Conservation (phyloP, 2,113 vertebrate genomes). For the Calypte anna region DNA sequence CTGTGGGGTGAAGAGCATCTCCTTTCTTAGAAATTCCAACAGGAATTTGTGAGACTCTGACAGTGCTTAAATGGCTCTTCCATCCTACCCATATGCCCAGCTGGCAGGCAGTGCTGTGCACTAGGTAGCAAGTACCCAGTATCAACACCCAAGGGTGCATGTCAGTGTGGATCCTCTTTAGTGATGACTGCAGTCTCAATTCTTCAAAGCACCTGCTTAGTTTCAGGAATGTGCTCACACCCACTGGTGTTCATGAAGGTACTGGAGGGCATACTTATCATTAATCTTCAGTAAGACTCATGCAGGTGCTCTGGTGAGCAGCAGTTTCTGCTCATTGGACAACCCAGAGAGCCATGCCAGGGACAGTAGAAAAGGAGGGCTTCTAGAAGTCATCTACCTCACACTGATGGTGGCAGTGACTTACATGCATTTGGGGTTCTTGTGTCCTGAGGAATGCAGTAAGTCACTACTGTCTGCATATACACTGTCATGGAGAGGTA, state of each 20-base stretch:
- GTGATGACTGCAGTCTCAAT: neutral
- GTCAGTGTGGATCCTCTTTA: neutral
- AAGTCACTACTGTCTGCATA: neutral
- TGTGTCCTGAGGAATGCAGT: neutral
- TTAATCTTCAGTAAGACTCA: neutral
- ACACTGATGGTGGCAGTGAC: neutral
- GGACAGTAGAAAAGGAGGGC: neutral
- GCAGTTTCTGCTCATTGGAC: neutral
- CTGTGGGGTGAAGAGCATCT: neutral
- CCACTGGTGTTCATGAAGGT: neutral
- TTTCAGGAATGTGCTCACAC: neutral
- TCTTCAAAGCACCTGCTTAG: neutral
- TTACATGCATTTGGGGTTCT: neutral
- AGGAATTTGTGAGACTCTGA: neutral
- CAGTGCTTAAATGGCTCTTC: neutral
- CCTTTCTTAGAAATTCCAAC: neutral
- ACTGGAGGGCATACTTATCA: neutral
- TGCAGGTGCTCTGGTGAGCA: neutral
- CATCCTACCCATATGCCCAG: neutral
- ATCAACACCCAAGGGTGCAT: accelerated
- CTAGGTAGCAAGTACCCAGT: neutral
- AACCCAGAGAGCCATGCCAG: neutral
- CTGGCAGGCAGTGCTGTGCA: neutral
- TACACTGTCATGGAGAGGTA: accelerated
- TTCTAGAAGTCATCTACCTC: neutral